Percentiles rank a stretch among this genome's conserved stretches.
These are phyloP conservation scores for Eleutherodactylus coqui DNA, from an alignment of 2,797 vertebrate genomes.

Conservation along the genomic window DNA sequence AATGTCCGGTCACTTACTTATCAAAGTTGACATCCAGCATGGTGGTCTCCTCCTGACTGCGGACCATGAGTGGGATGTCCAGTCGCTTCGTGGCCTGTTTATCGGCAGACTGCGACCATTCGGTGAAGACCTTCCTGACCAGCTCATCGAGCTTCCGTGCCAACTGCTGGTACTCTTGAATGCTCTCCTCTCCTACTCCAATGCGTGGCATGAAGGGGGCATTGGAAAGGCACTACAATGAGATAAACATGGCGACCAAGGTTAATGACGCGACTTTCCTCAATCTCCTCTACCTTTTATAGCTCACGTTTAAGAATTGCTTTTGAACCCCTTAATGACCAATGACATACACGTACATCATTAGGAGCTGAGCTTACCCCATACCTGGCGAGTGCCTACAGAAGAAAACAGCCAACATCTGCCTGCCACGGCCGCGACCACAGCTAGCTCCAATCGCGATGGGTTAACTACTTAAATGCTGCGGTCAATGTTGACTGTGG, in stretches of 20 bases:
- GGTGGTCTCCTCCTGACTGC: constrained; percentile 72
- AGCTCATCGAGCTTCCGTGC: constrained; percentile 81
- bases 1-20: constrained; percentile 72
- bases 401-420: no score
- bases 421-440: no score
- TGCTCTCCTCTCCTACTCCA: constrained; percentile 71
- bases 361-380: no score
- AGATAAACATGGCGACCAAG: not conserved
- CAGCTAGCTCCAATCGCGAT: no score
- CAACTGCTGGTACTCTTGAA: constrained; percentile 71
- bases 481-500: no score
- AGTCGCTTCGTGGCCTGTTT: constrained; percentile 75
- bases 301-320: no score
- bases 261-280: no score
- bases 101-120: constrained; percentile 79
- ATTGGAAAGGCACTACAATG: constrained; percentile 64
- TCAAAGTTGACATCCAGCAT: constrained; percentile 86
- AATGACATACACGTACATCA: no score
- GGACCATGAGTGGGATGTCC: constrained; percentile 79
- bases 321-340: no score
- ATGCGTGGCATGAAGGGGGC: constrained; percentile 78
- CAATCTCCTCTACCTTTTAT: not conserved
- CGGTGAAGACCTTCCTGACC: constrained; percentile 76
- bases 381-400: no score
- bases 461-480: no score